These are phyloP conservation scores for Herpetotheres cachinnans DNA, from an alignment of 2,113 vertebrate species.

Conservation along the genomic window DNA sequence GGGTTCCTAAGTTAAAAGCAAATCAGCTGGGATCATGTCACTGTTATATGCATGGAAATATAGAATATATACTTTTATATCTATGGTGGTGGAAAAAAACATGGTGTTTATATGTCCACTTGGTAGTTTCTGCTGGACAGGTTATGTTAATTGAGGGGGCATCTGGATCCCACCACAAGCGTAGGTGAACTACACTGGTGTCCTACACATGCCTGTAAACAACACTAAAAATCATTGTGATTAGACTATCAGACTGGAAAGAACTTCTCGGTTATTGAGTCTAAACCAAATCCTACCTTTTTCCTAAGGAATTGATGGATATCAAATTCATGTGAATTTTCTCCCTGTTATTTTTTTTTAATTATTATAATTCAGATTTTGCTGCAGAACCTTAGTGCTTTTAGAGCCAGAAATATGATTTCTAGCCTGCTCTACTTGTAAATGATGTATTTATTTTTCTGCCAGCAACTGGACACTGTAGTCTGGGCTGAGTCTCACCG, in stretches of 20 bases:
- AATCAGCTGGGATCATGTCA: not conserved
- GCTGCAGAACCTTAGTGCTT: not conserved
- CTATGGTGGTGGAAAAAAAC: not conserved
- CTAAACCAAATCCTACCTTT: not conserved
- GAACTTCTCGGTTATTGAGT: not conserved
- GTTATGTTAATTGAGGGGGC: not conserved
- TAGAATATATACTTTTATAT: not conserved
- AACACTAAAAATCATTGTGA: not conserved
- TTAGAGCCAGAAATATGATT: not conserved
- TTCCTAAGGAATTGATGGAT: not conserved
- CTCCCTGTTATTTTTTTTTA: not conserved
- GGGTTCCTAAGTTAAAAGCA: not conserved
- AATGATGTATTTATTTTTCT: not conserved
- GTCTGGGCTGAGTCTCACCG: not conserved
- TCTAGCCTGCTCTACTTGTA: not conserved
- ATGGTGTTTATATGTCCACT: fast-evolving
- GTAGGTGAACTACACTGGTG: fast-evolving
- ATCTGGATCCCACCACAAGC: not conserved
- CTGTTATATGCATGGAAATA: not conserved
- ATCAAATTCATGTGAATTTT: not conserved
- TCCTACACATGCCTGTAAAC: not conserved
- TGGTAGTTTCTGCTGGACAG: not conserved
- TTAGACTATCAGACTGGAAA: not conserved
- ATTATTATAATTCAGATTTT: not conserved
- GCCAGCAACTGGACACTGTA: not conserved